phyloP scores from a whole-genome alignment of 2,888 invertebrate species.

The Megastigmus dorsalis region DNA sequence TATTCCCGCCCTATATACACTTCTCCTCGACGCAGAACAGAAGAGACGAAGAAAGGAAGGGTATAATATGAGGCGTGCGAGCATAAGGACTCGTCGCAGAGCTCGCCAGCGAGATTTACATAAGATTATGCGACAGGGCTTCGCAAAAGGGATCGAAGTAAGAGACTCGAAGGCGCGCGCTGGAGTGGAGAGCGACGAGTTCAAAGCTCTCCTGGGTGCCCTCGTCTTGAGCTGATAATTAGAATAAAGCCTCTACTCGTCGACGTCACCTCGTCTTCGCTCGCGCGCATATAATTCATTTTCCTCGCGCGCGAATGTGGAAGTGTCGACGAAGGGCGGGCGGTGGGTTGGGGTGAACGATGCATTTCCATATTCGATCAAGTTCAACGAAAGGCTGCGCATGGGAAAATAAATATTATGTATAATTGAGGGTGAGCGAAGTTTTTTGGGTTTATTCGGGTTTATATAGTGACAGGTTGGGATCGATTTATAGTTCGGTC shows the following conservation, averaged over 20 bases:
- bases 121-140: constrained; percentile 69
- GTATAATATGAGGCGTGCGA: constrained; percentile 57
- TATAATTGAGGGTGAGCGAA: too few relatives aligned
- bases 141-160: constrained; percentile 53
- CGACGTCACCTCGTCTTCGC: constrained; percentile 5
- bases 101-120: constrained; percentile 68
- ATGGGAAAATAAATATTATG: too few relatives aligned
- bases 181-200: constrained; percentile 55
- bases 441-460: too few relatives aligned
- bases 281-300: constrained; percentile 46
- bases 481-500: too few relatives aligned
- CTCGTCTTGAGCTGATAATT: constrained; percentile 68
- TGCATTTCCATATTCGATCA: constrained; percentile 53
- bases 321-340: neutral
- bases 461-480: too few relatives aligned
- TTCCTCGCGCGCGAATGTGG: neutral
- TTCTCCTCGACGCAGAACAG: too few relatives aligned
- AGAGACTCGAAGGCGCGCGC: constrained; percentile 47
- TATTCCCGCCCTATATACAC: too few relatives aligned
- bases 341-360: neutral
- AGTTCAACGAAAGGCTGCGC: too few relatives aligned
- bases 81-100: constrained; percentile 66
- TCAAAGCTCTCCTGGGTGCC: constrained; percentile 66
- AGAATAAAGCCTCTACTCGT: constrained; percentile 64
- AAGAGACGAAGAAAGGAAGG: neutral